These are phyloP conservation scores for Andrena cerasifolii DNA, from an alignment of 1,140 invertebrate genomes.

Conservation along the genomic window DNA sequence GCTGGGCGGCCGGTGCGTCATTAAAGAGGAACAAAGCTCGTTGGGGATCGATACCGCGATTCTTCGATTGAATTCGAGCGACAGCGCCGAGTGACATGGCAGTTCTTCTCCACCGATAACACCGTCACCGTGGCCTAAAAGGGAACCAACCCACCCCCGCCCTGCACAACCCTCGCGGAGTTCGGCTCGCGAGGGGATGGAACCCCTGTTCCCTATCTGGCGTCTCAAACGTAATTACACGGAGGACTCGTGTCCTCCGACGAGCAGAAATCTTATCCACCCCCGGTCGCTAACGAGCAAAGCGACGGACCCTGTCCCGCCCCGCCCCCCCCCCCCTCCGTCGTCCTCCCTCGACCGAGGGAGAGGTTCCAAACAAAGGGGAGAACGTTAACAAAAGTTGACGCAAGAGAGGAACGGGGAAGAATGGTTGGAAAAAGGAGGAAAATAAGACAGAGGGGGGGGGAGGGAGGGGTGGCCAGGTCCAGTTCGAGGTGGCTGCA, in stretches of 20 bases:
- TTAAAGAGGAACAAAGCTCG: not conserved
- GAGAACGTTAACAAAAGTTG: constrained; percentile 30
- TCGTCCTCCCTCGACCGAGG: not conserved
- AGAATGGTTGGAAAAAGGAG: not conserved
- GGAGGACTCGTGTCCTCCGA: not conserved
- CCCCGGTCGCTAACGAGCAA: constrained; percentile 30
- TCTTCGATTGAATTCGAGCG: constrained; percentile 2
- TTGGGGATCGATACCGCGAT: constrained; percentile 15
- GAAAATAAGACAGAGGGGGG: not conserved
- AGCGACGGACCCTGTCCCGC: not conserved
- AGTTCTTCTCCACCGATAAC: not conserved
- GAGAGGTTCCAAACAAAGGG: constrained; percentile 14
- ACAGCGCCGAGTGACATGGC: constrained; percentile 14
- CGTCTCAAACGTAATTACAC: constrained; percentile 40
- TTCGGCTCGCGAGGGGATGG: not conserved
- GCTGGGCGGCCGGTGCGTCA: not conserved
- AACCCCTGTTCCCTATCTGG: not conserved
- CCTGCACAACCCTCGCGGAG: too few relatives aligned
- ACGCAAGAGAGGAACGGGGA: not conserved
- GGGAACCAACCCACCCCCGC: not conserved
- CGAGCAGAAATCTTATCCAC: constrained; percentile 31
- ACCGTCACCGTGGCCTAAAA: not conserved
- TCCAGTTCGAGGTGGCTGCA: constrained; percentile 17
- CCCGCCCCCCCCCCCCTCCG: not conserved
- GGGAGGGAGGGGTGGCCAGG: not conserved